phyloP scores from a whole-genome alignment of 2,113 vertebrate genomes.

The Myiozetetes cayanensis region DNA sequence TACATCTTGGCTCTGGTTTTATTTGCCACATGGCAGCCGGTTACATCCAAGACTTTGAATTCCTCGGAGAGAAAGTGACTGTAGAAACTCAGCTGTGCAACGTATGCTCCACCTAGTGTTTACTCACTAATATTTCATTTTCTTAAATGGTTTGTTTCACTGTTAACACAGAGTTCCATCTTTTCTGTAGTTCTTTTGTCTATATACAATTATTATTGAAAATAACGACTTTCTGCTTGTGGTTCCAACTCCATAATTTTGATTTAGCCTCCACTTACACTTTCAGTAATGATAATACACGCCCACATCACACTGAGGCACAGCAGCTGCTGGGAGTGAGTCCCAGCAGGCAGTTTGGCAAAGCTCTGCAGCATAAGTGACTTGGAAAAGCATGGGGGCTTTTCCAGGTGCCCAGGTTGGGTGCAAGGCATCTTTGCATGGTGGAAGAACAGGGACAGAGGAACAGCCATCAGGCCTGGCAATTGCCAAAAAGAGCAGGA shows the following conservation, averaged over 20 bases:
- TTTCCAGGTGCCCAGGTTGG: background rate
- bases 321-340: background rate
- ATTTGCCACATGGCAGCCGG: conserved; percentile 34
- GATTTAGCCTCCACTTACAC: background rate
- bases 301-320: background rate
- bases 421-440: background rate
- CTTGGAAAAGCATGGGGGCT: rapidly evolving
- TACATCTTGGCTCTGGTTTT: background rate
- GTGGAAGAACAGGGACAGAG: background rate
- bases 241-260: background rate
- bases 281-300: background rate
- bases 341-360: rapidly evolving
- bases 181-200: background rate
- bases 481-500: background rate
- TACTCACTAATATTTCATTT: background rate
- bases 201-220: background rate
- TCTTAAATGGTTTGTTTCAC: background rate
- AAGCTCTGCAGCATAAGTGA: background rate
- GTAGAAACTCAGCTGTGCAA: background rate
- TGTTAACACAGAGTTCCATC: background rate
- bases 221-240: background rate
- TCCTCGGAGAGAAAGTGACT: background rate
- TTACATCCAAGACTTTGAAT: background rate
- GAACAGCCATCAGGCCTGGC: background rate
- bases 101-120: conserved; percentile 64